These are phyloP conservation scores for Leiothrix lutea DNA, from an alignment of 2,113 vertebrate species.

Conservation along the genomic window DNA sequence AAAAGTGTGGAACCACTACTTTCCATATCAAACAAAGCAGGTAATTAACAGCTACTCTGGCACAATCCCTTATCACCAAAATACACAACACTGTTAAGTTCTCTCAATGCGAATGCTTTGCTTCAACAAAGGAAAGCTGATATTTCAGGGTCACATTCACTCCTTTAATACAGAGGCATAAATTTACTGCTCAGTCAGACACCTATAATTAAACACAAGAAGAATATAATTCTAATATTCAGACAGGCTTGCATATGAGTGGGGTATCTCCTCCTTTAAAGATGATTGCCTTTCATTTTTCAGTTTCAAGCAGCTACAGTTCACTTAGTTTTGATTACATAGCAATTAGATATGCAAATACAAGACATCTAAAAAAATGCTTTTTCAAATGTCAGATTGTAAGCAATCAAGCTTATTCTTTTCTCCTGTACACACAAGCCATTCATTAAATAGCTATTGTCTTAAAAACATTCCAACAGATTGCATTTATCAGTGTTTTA, in stretches of 20 bases:
- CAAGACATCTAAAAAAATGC: slow-evolving; percentile 66
- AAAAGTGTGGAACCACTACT: slow-evolving; percentile 60
- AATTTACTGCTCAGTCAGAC: slow-evolving; percentile 75
- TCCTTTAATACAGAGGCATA: slow-evolving; percentile 69
- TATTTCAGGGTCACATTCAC: slow-evolving; percentile 78
- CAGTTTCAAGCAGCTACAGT: slow-evolving; percentile 77
- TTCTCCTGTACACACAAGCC: slow-evolving; percentile 59
- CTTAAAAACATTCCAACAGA: slow-evolving; percentile 53
- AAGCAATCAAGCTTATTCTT: slow-evolving; percentile 80
- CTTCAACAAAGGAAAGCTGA: slow-evolving; percentile 67
- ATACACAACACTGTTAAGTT: slow-evolving; percentile 72
- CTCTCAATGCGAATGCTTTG: slow-evolving; percentile 60
- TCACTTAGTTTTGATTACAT: slow-evolving; percentile 81
- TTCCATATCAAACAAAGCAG: slow-evolving; percentile 77
- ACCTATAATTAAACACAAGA: slow-evolving; percentile 79
- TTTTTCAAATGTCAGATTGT: slow-evolving; percentile 70
- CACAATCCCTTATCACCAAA: slow-evolving; percentile 75
- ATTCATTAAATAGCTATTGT: slow-evolving; percentile 78
- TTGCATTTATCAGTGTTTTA: slow-evolving; percentile 21
- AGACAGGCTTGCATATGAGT: slow-evolving; percentile 48
- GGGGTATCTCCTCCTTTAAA: slow-evolving; percentile 57
- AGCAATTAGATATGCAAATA: slow-evolving; percentile 83
- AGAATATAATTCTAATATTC: slow-evolving; percentile 74
- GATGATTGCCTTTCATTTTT: slow-evolving; percentile 79
- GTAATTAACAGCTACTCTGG: slow-evolving; percentile 77